Evolutionary conservation across 2,888 invertebrate genomes (phyloP).

Genomic region (Mimachlamys varia): DNA sequence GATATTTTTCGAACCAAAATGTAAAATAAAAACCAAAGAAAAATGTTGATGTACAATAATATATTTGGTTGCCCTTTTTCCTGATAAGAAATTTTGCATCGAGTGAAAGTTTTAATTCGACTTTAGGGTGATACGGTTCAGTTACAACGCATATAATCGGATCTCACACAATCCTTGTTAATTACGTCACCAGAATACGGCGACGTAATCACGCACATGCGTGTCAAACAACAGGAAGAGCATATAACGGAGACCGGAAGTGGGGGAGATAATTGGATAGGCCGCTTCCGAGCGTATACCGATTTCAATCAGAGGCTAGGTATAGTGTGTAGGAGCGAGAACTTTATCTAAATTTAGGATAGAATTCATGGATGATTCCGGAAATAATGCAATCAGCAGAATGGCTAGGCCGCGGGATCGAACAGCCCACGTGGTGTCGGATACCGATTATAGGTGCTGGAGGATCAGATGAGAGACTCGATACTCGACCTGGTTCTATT

Average conservation of each 20-base stretch:
- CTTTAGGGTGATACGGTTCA: too few relatives aligned
- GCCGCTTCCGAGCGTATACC: background rate
- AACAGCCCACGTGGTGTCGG: background rate
- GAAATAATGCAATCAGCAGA: background rate
- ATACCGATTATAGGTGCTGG: background rate
- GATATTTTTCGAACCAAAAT: too few relatives aligned
- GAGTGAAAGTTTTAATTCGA: too few relatives aligned
- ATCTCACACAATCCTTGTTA: background rate
- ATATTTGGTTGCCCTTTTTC: too few relatives aligned
- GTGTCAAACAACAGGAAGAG: background rate
- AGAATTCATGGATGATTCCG: background rate
- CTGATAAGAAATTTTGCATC: too few relatives aligned
- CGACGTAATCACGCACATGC: constrained; percentile 1
- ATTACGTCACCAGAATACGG: background rate
- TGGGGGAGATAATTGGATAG: background rate
- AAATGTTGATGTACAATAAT: too few relatives aligned
- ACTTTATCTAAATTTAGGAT: background rate
- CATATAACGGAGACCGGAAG: background rate
- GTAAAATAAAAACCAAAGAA: too few relatives aligned
- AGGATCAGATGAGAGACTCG: background rate
- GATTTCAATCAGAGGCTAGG: background rate
- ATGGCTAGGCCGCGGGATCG: background rate
- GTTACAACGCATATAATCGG: too few relatives aligned
- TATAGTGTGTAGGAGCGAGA: too few relatives aligned
- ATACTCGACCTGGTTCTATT: too few relatives aligned